A percentile compares a stretch with the other conserved stretches of the same genome.
These are phyloP conservation scores for Oncorhynchus mykiss DNA, from an alignment of 2,113 vertebrate genomes.

Conservation along the genomic window DNA sequence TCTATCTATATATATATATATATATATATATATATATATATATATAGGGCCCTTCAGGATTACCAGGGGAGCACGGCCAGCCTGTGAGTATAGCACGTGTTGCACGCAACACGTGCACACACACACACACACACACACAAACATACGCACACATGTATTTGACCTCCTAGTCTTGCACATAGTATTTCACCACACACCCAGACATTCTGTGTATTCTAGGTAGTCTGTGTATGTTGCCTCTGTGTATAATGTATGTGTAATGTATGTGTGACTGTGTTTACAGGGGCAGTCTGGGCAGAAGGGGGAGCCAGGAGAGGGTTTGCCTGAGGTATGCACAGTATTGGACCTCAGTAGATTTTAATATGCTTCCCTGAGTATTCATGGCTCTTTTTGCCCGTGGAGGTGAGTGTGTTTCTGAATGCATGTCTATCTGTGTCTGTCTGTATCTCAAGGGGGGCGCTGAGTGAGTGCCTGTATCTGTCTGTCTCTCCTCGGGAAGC, in stretches of 20 bases:
- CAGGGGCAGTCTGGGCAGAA: conserved; percentile 83
- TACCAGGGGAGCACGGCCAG: conserved; percentile 72
- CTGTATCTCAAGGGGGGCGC: not conserved
- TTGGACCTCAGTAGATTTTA: no score
- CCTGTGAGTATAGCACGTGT: conserved; percentile 76
- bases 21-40: no score
- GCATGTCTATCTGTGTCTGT: not conserved
- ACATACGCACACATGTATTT: conserved; percentile 7
- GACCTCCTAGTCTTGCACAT: not conserved
- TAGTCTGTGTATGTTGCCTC: conserved; percentile 13
- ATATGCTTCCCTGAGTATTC: no score
- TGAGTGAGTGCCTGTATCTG: no score
- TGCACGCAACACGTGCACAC: conserved; percentile 1
- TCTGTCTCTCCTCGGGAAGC: no score
- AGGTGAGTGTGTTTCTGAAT: no score
- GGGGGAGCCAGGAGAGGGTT: conserved; percentile 78
- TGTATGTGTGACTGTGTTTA: conserved; percentile 16
- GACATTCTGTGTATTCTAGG: conserved; percentile 12
- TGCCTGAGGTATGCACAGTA: conserved; percentile 35
- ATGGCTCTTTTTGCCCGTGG: not conserved
- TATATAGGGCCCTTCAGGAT: conserved; percentile 75
- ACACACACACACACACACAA: not conserved
- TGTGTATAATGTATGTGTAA: no score
- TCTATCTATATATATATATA: conserved; percentile 3
- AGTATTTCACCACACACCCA: not conserved